phyloP scores from a whole-genome alignment of 1,140 invertebrate species.

The Nephotettix cincticeps region DNA sequence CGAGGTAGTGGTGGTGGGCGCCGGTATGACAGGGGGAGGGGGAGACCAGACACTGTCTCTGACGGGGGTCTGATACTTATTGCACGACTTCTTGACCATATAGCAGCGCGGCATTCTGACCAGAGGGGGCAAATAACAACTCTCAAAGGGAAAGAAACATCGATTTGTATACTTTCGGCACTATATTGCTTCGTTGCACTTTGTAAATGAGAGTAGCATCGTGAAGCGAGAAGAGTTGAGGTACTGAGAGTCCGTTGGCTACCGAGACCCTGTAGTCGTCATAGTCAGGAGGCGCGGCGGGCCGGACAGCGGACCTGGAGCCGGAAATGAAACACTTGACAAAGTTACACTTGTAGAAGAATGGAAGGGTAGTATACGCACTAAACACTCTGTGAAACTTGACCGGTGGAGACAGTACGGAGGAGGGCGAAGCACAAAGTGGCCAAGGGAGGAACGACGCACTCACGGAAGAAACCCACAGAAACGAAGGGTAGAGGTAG shows the following conservation, averaged over 20 bases:
- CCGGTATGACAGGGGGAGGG: slow-evolving; percentile 31
- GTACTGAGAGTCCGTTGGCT: too few species aligned
- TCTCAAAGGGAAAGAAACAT: slow-evolving; percentile 18
- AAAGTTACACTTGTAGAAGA: slow-evolving; percentile 7
- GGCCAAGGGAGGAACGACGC: slow-evolving; percentile 12
- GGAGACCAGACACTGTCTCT: slow-evolving; percentile 44
- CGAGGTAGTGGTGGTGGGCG: not conserved
- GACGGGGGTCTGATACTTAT: slow-evolving; percentile 50
- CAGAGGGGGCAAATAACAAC: slow-evolving; percentile 11
- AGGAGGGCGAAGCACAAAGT: slow-evolving; percentile 21
- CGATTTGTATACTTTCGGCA: slow-evolving; percentile 13
- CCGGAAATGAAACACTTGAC: too few species aligned
- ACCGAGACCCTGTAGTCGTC: too few species aligned
- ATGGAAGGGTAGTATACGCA: not conserved
- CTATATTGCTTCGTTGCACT: slow-evolving; percentile 16
- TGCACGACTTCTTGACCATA: slow-evolving; percentile 58
- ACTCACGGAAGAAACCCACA: slow-evolving; percentile 23
- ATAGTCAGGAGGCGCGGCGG: slow-evolving; percentile 28
- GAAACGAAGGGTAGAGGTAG: slow-evolving; percentile 28
- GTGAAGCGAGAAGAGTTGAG: too few species aligned
- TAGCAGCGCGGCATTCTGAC: slow-evolving; percentile 53
- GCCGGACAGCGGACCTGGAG: too few species aligned
- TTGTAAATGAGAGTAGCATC: not conserved
- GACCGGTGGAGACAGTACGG: too few species aligned
- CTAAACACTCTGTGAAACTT: too few species aligned